Base-by-base conservation (phyloP, 2,113 vertebrate species). In the Pogonocichla stellata region DNA sequence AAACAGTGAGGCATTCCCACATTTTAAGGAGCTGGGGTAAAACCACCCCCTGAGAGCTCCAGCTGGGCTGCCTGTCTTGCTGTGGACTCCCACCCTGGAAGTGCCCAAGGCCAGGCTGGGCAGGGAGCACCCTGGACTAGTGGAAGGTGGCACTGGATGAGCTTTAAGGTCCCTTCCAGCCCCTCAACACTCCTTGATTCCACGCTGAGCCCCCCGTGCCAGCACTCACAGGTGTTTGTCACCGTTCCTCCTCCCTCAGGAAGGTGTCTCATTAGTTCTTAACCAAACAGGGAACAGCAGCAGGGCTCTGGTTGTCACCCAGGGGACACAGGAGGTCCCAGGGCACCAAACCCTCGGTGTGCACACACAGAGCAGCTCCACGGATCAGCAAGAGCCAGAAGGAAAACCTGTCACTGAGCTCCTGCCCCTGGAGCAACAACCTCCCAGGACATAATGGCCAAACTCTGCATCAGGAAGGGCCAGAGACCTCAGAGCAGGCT, bases 271-370 rank as follows among this genome's bases (percentile, higher is more conserved):
- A 12, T 81, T 60, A 79, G 40, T 2, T 48, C 56, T 22, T 5
- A 9, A 14, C 12, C 31, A 54, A 80, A 48, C 0, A 7, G 65
- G 80, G 12, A 10, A 6, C 67, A 66, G 81, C 78, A 62, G 51
- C 1, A 2, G 69, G 12, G 72, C 60, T 48, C 60, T 5, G 12
- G 26, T 5, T 62, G 25, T 29, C 57, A 23, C 29, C 48, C 61
- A 23, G 12, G 3, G 31, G 53, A 7, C 2, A 45, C 66, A 4
- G 24, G 8, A 61, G 33, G 29, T 34, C 61, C 66, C 70, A 33
- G 2, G 23, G 33, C 38, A 22, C 70, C 31, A 1, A 6, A 28
- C 19, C 54, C n/a, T 67, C 0, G 0, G 7, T 5, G 28, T 10
- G 8, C 17, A 7, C 26, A 4, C 2, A 10, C 54, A 19, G 4